Evolutionary conservation across 2,888 invertebrate species (phyloP).

Genomic region (Xestia xanthographa): DNA sequence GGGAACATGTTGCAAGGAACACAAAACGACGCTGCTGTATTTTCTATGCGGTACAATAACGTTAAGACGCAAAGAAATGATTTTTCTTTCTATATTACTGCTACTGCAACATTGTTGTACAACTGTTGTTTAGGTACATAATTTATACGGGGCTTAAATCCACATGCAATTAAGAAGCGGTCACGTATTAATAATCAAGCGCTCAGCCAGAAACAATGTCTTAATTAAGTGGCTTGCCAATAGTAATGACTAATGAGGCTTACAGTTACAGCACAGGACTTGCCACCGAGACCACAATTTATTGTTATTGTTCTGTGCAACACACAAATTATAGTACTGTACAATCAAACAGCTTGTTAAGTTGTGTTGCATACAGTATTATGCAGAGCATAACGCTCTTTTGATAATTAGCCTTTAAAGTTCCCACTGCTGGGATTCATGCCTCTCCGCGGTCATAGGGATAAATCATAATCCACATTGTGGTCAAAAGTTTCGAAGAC

Average conservation of each 20-base stretch:
- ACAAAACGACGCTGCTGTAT: neutral
- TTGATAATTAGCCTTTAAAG: neutral
- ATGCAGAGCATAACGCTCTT: no score
- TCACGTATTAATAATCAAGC: conserved; percentile 57
- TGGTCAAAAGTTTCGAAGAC: neutral
- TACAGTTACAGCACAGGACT: conserved; percentile 4
- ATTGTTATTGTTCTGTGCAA: conserved; percentile 31
- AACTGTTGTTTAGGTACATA: neutral
- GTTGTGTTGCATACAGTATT: neutral
- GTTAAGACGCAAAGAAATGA: neutral
- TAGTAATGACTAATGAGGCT: conserved; percentile 32
- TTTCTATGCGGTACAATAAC: neutral
- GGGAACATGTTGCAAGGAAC: neutral
- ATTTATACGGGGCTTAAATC: neutral
- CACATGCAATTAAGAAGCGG: conserved; percentile 50
- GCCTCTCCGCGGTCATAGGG: neutral
- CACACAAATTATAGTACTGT: conserved; percentile 24
- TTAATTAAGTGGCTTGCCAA: conserved; percentile 47
- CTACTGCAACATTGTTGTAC: conserved; percentile 2
- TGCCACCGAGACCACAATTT: conserved; percentile 50
- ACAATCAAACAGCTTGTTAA: neutral
- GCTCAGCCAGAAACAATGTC: conserved; percentile 40
- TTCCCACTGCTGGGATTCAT: neutral
- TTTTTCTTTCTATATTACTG: neutral
- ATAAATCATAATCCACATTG: neutral